Conservation (phyloP, 2,797 vertebrate genomes). For the Cottoperca gobio region DNA sequence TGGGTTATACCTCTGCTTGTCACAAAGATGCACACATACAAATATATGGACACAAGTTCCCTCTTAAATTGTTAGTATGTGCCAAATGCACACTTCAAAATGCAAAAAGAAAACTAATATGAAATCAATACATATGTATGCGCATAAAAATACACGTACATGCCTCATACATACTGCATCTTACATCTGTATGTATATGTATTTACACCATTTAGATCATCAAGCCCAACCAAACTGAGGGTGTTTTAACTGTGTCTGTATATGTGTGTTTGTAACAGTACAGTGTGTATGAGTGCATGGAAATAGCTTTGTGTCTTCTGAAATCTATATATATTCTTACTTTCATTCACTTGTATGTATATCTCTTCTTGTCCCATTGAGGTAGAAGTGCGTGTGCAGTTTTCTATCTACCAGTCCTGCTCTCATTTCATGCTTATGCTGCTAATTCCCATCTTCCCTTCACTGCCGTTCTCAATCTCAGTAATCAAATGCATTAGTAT, state of each 20-base stretch:
- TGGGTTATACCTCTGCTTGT: conserved; percentile 17
- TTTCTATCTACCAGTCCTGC: conserved; percentile 25
- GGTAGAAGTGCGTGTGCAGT: conserved; percentile 8
- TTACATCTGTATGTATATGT: too few relatives aligned
- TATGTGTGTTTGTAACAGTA: not conserved
- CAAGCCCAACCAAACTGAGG: conserved; percentile 19
- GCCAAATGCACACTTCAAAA: conserved; percentile 17
- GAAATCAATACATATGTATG: conserved; percentile 18
- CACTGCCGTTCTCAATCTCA: conserved; percentile 50
- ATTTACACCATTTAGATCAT: conserved; percentile 54
- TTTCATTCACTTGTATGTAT: conserved; percentile 9
- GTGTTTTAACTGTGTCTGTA: conserved; percentile 39
- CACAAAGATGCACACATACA: conserved; percentile 7
- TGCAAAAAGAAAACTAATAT: not conserved
- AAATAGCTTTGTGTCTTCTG: conserved; percentile 10
- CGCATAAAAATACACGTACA: not conserved
- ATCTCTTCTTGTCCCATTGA: conserved; percentile 10
- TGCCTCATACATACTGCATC: not conserved
- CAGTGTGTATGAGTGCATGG: not conserved
- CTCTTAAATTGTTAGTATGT: conserved; percentile 22
- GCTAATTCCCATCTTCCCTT: conserved; percentile 55
- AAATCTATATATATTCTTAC: not conserved
- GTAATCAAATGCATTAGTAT: conserved; percentile 76
- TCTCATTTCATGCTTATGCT: conserved; percentile 65
- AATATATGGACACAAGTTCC: not conserved